Conservation (phyloP, 2,797 vertebrate genomes). For the Tenualosa ilisha region DNA sequence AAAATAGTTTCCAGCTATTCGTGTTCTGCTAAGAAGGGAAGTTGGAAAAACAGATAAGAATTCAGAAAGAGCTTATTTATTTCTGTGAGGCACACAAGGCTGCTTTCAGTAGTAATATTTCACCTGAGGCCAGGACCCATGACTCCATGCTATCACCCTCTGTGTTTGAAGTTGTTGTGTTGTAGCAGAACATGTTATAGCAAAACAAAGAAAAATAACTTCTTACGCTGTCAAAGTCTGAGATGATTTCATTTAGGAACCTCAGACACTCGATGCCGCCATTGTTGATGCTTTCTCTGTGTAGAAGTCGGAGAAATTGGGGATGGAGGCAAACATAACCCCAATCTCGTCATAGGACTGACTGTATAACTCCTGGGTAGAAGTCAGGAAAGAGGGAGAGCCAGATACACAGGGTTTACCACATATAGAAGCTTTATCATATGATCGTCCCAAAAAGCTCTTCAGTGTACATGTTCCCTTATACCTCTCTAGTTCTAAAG, state of each 20-base stretch:
- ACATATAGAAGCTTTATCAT: not conserved
- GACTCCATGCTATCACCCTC: too few relatives aligned
- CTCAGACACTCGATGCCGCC: conserved; percentile 95
- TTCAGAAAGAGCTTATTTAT: too few relatives aligned
- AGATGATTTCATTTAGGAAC: conserved; percentile 98
- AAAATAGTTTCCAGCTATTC: too few relatives aligned
- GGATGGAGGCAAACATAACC: conserved; percentile 97
- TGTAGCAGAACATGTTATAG: too few relatives aligned
- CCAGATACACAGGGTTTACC: not conserved
- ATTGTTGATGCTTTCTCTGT: conserved; percentile 98
- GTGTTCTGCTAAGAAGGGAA: too few relatives aligned
- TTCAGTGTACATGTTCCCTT: not conserved
- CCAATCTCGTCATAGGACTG: conserved; percentile 96
- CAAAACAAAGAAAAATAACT: not conserved
- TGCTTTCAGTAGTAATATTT: too few relatives aligned
- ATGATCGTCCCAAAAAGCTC: not conserved
- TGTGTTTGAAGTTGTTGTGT: too few relatives aligned
- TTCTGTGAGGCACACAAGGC: too few relatives aligned
- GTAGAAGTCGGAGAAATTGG: conserved; percentile 97
- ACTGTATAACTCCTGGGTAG: conserved; percentile 89
- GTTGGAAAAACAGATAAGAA: too few relatives aligned
- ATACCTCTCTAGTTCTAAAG: too few relatives aligned
- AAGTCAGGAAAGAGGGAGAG: not conserved
- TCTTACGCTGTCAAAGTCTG: conserved; percentile 94
- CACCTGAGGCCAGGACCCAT: too few relatives aligned